Evolutionary conservation across 1,140 invertebrate genomes (phyloP), one percentile per base, ranked within the genome.

Genomic region (Cyphomyrmex costatus): DNA sequence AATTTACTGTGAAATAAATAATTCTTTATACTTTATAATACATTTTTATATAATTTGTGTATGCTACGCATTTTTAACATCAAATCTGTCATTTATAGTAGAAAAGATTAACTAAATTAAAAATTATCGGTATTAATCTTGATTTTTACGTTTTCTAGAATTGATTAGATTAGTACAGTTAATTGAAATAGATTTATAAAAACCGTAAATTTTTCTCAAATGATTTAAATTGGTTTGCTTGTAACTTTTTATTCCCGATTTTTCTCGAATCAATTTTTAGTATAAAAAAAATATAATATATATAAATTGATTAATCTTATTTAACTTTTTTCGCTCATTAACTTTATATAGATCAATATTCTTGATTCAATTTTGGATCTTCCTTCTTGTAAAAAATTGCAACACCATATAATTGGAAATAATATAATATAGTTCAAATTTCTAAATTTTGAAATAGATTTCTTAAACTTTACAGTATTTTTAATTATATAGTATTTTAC

Each of bases 271-370:
- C 3, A 6, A 63, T 65, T 66, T 49, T 65, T 12, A 5, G 0
- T 58, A 58, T 76, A n/a, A 27, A 2, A 61, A 61, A 60, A 36
- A n/a, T 77, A 14, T n/a, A n/a, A n/a, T n/a, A n/a, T n/a, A n/a
- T n/a, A n/a, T 46, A 30, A 46, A 27, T 60, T 30, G 16, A 61
- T 27, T 24, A 0, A 24, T 60, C 2, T 27, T 42, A 46, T 27
- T 51, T 27, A 21, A 61, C n/a, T n/a, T n/a, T n/a, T 42, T 58
- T 53, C 21, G 16, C 19, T 56, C 33, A 61, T 42, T 12, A 77
- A 61, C 27, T 63, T 77, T 63, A 30, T 46, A 14, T 8, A 33
- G 33, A 19, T 12, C 8, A 7, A 1, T 42, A 27, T n/a, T 6
- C n/a, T 1, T 24, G 5, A 46, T 61, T 46, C 2, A 77, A 4